These are phyloP conservation scores for Ctenodactylus gundi DNA, from an alignment of 2,113 vertebrate species.

Conservation along the genomic window DNA sequence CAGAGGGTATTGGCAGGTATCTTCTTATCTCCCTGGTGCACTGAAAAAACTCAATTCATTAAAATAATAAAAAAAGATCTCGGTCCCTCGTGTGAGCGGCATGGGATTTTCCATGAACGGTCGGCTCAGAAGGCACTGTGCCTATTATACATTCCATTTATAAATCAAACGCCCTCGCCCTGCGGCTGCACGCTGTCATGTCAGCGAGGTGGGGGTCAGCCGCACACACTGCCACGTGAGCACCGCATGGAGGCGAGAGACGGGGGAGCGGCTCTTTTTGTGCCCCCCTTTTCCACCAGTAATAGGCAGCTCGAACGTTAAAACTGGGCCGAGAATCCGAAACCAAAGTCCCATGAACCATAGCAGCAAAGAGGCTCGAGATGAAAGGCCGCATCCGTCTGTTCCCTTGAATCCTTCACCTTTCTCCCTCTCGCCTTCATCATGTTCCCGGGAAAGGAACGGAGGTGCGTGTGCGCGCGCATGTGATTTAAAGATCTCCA, in stretches of 20 bases:
- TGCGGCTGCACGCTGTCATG: conserved; percentile 86
- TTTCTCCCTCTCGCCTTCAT: conserved; percentile 75
- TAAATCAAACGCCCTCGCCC: conserved; percentile 85
- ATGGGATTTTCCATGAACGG: conserved; percentile 84
- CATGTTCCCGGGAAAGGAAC: conserved; percentile 63
- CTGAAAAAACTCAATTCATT: conserved; percentile 85
- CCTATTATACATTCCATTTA: conserved; percentile 87
- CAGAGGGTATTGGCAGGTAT: conserved; percentile 83
- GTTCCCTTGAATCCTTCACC: conserved; percentile 65
- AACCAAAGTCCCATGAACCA: conserved; percentile 84
- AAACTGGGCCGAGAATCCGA: conserved; percentile 84
- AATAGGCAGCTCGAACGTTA: conserved; percentile 83
- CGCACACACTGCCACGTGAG: conserved; percentile 83
- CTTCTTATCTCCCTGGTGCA: conserved; percentile 84
- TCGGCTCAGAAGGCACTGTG: conserved; percentile 84
- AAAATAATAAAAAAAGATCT: conserved; percentile 87
- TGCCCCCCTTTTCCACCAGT: conserved; percentile 80
- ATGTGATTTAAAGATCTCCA: conserved; percentile 74
- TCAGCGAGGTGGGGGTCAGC: conserved; percentile 85
- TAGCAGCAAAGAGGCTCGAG: conserved; percentile 80
- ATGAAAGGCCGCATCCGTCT: conserved; percentile 73
- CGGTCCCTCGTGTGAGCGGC: conserved; percentile 84
- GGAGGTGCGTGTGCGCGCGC: conserved; percentile 56
- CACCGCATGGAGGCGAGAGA: conserved; percentile 84
- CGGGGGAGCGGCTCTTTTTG: conserved; percentile 79